These are phyloP conservation scores for Vidua chalybeata DNA, from an alignment of 2,113 vertebrate species.

Conservation along the genomic window DNA sequence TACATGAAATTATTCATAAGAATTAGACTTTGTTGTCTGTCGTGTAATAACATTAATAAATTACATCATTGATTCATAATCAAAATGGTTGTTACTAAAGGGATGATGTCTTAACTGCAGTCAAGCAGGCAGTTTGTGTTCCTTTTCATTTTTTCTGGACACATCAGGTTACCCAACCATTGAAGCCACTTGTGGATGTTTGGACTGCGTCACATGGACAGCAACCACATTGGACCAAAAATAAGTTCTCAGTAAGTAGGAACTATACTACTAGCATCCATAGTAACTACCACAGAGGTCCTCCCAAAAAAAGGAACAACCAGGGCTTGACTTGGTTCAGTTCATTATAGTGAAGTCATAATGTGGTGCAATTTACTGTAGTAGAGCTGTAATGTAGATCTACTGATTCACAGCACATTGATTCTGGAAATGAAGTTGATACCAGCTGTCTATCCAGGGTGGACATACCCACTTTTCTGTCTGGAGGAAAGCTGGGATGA, in stretches of 20 bases:
- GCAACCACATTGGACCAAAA: neutral
- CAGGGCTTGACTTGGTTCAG: neutral
- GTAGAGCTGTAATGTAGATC: neutral
- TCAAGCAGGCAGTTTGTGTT: neutral
- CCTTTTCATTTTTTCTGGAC: neutral
- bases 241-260: neutral
- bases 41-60: neutral
- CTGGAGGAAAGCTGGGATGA: neutral
- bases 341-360: neutral
- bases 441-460: neutral
- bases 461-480: neutral
- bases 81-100: neutral
- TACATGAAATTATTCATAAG: neutral
- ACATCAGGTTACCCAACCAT: rapidly evolving
- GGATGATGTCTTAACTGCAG: neutral
- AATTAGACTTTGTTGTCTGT: neutral
- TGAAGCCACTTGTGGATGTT: neutral
- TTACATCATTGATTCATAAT: neutral
- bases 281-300: neutral
- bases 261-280: neutral
- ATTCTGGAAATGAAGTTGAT: neutral
- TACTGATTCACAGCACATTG: neutral
- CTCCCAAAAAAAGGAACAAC: neutral
- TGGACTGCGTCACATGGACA: neutral
- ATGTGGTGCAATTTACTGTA: neutral